Evolutionary conservation across 1,140 invertebrate genomes (phyloP), one percentile per base, ranked within the genome.

Genomic region (Cherax quadricarinatus): DNA sequence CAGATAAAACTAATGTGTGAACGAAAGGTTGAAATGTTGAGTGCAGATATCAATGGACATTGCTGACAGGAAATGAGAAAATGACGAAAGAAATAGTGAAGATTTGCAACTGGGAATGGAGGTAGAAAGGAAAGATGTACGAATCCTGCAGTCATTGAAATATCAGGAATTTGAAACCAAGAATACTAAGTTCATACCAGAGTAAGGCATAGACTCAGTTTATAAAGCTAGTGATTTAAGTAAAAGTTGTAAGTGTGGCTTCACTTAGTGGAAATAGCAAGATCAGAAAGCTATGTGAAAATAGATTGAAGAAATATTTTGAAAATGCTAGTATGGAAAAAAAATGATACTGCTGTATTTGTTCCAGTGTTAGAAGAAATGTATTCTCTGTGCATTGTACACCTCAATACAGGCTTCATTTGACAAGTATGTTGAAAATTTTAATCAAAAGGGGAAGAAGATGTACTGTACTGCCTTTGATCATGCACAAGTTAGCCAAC

Each of bases 401-500:
- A 75, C 24, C 24, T 75, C n/a, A 75, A 30, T 70, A n/a, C 66
- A 70, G 66, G 66, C 66, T 70, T 70, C 21, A 80, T 14, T 41
- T 80, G 78, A 24, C 14, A 80, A 80, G 49, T 80, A 80, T n/a
- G 12, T 41, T 4, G 49, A 82, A 82, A 82, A 82, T 5, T 53
- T 70, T 57, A 10, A 66, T 18, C 62, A 66, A 66, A 75, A 9
- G 70, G 21, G 70, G 21, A 75, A 75, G 57, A 82, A 82, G 81
- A 82, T 60, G 51, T 82, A 82, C 81, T 82, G 51, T 82, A 82
- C 81, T 82, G 81, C 81, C 81, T 82, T 81, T 53, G 81, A 24
- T 82, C 12, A 57, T 82, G 70, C n/a, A 82, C 81, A 82, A 86
- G 84, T 75, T 82, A 89, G 87, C 80, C 81, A 83, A 83, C 88